Evolutionary conservation across 2,888 invertebrate species (phyloP).

Genomic region (Elmis aenea): DNA sequence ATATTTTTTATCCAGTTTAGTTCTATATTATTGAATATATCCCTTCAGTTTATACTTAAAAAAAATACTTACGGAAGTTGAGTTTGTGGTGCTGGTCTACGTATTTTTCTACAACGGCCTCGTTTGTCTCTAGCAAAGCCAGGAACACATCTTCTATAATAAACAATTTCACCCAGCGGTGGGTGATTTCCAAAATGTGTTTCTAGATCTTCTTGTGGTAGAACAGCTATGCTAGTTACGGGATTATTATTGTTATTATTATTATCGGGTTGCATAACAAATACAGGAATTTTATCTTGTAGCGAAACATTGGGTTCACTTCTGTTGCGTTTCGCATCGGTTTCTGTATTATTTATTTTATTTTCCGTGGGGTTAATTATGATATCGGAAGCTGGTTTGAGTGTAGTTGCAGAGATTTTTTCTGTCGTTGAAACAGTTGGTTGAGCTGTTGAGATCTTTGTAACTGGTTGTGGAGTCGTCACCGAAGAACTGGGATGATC

Average conservation of each 20-base stretch:
- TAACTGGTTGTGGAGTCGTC: background rate
- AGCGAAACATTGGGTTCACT: too few relatives aligned
- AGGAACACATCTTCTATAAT: conserved; percentile 34
- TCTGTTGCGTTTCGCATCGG: too few relatives aligned
- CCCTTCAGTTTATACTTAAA: background rate
- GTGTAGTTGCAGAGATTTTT: background rate
- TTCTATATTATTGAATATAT: background rate
- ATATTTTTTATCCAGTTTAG: too few relatives aligned
- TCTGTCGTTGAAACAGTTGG: background rate
- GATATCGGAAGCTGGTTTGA: background rate
- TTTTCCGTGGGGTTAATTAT: background rate
- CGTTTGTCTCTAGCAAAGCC: conserved; percentile 41
- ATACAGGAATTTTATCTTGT: too few relatives aligned
- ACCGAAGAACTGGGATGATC: background rate
- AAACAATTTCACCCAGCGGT: conserved; percentile 33
- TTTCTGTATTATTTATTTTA: background rate
- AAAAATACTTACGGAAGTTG: conserved; percentile 21
- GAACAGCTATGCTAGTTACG: conserved; percentile 21
- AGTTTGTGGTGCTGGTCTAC: conserved; percentile 31
- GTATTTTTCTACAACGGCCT: conserved; percentile 41
- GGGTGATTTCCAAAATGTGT: conserved; percentile 8
- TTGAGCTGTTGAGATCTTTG: too few relatives aligned
- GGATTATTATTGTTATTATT: conserved; percentile 6
- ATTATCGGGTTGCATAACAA: background rate
- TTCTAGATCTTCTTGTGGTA: conserved; percentile 18